Conservation (phyloP, 2,888 invertebrate genomes). For the Salticus scenicus region DNA sequence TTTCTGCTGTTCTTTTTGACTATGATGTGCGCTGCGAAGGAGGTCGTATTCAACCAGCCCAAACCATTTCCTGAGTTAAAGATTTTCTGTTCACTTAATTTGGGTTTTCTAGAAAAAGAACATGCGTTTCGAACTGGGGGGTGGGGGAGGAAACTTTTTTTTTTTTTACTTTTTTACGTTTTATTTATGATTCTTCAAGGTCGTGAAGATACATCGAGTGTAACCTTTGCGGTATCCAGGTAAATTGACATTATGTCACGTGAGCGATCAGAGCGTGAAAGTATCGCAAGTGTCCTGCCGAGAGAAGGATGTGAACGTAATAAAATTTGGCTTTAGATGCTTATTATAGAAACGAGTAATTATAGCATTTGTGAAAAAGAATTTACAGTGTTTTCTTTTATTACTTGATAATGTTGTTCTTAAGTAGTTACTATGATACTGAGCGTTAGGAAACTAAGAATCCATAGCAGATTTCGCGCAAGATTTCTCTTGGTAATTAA, state of each 20-base stretch:
- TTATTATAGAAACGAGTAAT: no score
- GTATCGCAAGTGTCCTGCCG: no score
- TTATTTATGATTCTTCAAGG: conserved; percentile 36
- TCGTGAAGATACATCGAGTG: conserved; percentile 41
- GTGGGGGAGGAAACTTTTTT: conserved; percentile 14
- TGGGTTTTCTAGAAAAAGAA: not conserved
- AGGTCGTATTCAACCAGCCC: not conserved
- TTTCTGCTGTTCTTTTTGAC: conserved; percentile 12
- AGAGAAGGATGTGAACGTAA: no score
- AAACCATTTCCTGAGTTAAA: conserved; percentile 20
- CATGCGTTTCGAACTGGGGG: not conserved
- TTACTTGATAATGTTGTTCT: no score
- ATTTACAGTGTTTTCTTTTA: no score
- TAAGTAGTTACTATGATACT: no score
- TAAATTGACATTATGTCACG: not conserved
- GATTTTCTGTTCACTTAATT: conserved; percentile 40
- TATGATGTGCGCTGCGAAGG: not conserved
- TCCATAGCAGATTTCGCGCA: no score
- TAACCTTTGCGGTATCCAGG: conserved; percentile 65
- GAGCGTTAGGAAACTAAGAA: no score
- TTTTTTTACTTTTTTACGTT: not conserved
- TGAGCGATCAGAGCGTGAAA: not conserved
- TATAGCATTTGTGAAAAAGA: no score
- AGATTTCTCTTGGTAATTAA: no score
- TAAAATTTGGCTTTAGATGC: no score